These are phyloP conservation scores for Spinus pinus DNA, from an alignment of 2,797 vertebrate genomes.

Conservation along the genomic window DNA sequence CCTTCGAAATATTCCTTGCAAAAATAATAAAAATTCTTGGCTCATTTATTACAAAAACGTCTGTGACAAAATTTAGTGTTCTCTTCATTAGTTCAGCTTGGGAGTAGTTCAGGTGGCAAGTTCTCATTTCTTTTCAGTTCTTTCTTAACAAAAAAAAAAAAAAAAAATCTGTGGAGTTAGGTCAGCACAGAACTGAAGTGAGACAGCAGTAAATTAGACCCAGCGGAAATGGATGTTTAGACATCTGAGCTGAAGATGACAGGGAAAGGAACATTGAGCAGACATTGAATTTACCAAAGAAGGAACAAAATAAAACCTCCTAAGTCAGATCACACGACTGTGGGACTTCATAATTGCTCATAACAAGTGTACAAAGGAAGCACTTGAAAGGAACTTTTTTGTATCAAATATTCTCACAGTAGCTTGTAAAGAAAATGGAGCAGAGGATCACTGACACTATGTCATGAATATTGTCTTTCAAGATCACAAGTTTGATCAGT, in stretches of 20 bases:
- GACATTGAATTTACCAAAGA: slow-evolving; percentile 15
- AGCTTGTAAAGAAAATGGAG: slow-evolving; percentile 35
- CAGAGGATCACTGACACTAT: slow-evolving; percentile 13
- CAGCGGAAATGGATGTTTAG: not conserved
- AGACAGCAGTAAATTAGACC: slow-evolving; percentile 17
- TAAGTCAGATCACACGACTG: slow-evolving; percentile 20
- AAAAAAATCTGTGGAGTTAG: not conserved
- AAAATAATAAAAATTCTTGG: not conserved
- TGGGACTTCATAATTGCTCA: slow-evolving; percentile 43
- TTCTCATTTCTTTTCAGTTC: not conserved
- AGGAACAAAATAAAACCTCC: not conserved
- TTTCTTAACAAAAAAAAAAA: not conserved
- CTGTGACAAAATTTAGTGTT: not conserved
- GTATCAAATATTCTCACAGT: slow-evolving; percentile 18
- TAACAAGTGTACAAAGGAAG: slow-evolving; percentile 37
- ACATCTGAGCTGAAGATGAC: slow-evolving; percentile 29
- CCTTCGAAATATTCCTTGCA: not conserved
- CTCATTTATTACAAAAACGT: not conserved
- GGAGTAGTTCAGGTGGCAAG: not conserved
- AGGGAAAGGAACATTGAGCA: not conserved
- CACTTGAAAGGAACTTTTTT: slow-evolving; percentile 32
- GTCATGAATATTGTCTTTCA: slow-evolving; percentile 48
- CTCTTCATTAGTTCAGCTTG: not conserved
- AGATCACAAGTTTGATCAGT: slow-evolving; percentile 15
- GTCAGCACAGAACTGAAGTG: not conserved